Evolutionary conservation across 2,797 vertebrate species (phyloP).

Genomic region (Micrastur ruficollis): DNA sequence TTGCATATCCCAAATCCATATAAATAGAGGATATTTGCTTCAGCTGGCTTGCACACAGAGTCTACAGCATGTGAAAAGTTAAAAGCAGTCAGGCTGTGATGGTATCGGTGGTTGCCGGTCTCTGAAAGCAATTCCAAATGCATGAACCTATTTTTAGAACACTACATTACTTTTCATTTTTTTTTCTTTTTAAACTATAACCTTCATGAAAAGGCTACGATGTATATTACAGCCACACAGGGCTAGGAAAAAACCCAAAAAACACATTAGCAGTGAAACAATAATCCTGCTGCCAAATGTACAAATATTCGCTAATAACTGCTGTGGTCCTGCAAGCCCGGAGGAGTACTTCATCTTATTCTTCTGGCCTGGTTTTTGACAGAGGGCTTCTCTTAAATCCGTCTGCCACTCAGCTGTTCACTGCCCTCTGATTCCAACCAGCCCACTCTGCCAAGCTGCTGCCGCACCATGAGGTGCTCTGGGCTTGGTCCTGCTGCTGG

Average conservation of each 20-base stretch:
- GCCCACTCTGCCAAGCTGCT: neutral
- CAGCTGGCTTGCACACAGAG: neutral
- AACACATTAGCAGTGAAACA: constrained; percentile 48
- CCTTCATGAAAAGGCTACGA: constrained; percentile 37
- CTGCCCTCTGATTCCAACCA: constrained; percentile 32
- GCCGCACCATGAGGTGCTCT: neutral
- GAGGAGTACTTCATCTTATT: constrained; percentile 40
- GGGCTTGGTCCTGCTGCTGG: neutral
- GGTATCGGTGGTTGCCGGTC: neutral
- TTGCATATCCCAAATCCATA: neutral
- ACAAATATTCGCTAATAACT: constrained; percentile 59
- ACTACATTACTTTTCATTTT: neutral
- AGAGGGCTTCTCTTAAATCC: constrained; percentile 44
- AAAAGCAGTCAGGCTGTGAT: neutral
- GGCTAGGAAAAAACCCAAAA: neutral
- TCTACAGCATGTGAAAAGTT: neutral
- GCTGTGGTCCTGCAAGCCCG: neutral
- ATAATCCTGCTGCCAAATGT: constrained; percentile 64
- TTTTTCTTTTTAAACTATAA: neutral
- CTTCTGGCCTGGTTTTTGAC: constrained; percentile 20
- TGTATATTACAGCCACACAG: constrained; percentile 43
- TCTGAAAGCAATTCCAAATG: neutral
- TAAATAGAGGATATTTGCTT: neutral
- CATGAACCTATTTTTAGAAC: constrained; percentile 31
- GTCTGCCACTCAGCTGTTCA: neutral